Conservation (phyloP, 2,113 vertebrate species). For the Corythaeola cristata region DNA sequence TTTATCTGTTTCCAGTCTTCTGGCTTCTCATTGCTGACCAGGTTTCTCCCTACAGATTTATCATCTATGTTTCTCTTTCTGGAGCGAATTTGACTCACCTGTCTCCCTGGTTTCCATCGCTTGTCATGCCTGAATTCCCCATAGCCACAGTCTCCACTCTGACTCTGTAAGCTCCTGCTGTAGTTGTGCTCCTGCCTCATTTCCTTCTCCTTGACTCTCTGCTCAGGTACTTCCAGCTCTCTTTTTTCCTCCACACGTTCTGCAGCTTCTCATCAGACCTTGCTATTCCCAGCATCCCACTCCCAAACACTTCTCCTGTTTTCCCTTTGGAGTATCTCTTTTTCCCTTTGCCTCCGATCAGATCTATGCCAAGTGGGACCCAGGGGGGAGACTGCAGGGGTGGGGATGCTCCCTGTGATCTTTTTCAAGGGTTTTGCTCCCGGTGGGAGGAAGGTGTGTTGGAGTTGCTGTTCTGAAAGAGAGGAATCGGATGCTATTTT, state of each 20-base stretch:
- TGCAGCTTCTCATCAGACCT: neutral
- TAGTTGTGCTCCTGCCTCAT: neutral
- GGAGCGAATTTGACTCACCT: fast-evolving
- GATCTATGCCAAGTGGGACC: neutral
- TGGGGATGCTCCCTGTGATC: neutral
- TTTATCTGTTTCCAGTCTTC: neutral
- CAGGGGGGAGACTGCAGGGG: neutral
- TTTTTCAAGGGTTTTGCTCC: neutral
- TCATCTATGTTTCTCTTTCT: neutral
- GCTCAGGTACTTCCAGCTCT: neutral
- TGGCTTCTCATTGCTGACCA: neutral
- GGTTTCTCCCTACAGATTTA: neutral
- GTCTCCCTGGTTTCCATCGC: neutral
- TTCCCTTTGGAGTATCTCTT: neutral
- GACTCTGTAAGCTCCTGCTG: neutral
- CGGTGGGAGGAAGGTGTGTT: neutral
- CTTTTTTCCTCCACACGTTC: neutral
- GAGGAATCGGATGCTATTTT: neutral
- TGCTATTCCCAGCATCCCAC: neutral
- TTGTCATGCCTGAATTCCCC: neutral
- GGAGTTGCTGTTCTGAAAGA: neutral
- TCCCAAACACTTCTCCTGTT: neutral
- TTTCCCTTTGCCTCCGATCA: neutral
- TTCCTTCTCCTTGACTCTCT: neutral
- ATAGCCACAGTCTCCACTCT: fast-evolving